phyloP scores from a whole-genome alignment of 2,888 invertebrate genomes.

The Subacronicta megacephala region DNA sequence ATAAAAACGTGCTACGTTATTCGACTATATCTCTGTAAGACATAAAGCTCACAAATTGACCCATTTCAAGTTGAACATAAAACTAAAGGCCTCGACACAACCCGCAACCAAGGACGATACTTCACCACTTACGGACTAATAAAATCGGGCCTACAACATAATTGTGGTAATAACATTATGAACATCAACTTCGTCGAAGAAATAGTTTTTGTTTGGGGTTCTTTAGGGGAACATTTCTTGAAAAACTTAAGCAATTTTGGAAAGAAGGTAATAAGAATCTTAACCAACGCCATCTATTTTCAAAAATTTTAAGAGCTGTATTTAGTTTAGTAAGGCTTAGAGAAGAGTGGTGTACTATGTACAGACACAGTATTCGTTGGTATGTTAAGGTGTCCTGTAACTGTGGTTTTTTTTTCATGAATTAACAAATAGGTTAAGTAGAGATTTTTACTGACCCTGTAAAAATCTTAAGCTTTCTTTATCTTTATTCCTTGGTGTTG shows the following conservation, averaged over 20 bases:
- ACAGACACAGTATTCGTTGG: too few relatives aligned
- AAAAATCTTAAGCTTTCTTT: too few relatives aligned
- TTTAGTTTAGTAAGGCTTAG: too few relatives aligned
- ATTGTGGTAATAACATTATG: slow-evolving; percentile 55
- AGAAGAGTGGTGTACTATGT: too few relatives aligned
- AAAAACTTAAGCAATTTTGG: neutral
- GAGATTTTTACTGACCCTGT: too few relatives aligned
- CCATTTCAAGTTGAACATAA: slow-evolving; percentile 62
- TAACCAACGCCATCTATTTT: too few relatives aligned
- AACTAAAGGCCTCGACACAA: slow-evolving; percentile 61
- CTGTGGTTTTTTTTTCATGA: too few relatives aligned
- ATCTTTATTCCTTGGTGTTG: too few relatives aligned
- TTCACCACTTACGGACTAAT: slow-evolving; percentile 62
- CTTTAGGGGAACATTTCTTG: slow-evolving; percentile 13
- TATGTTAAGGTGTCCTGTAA: too few relatives aligned
- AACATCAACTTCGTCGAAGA: slow-evolving; percentile 44
- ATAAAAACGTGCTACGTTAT: slow-evolving; percentile 62
- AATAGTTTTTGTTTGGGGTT: slow-evolving; percentile 27
- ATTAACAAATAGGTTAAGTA: too few relatives aligned
- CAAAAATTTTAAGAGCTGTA: too few relatives aligned
- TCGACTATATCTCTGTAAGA: slow-evolving; percentile 61
- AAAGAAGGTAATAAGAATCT: neutral
- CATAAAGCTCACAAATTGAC: slow-evolving; percentile 64
- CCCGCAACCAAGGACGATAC: slow-evolving; percentile 55
- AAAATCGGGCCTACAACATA: slow-evolving; percentile 56